Percentiles rank a stretch among this genome's conserved stretches.
phyloP scores from a whole-genome alignment of 2,888 invertebrate species.

The Dasypogon diadema region DNA sequence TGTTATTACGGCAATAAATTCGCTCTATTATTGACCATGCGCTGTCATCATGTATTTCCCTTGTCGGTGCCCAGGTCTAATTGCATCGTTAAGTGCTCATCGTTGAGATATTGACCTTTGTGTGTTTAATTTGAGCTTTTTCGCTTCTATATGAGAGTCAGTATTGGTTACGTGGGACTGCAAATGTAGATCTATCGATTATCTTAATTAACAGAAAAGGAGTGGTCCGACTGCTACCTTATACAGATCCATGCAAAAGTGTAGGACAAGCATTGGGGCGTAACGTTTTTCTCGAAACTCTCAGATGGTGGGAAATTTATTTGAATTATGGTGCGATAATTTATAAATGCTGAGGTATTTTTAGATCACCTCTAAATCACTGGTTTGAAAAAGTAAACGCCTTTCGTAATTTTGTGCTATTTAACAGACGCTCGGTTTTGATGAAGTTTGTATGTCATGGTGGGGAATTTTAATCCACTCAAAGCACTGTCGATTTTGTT shows the following conservation, averaged over 20 bases:
- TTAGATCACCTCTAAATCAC: too few relatives aligned
- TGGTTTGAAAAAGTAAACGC: too few relatives aligned
- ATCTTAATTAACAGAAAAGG: neutral
- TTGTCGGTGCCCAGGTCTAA: conserved; percentile 1
- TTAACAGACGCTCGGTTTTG: too few relatives aligned
- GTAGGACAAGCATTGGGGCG: neutral
- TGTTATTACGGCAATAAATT: neutral
- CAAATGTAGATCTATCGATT: neutral
- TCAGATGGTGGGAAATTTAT: neutral
- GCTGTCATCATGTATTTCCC: neutral
- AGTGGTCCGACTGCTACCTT: neutral
- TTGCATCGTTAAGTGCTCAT: conserved; percentile 26
- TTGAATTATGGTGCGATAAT: neutral
- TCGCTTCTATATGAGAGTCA: neutral
- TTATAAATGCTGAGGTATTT: neutral
- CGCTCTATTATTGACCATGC: neutral
- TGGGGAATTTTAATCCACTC: too few relatives aligned
- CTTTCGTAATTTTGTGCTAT: too few relatives aligned
- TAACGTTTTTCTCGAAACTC: neutral
- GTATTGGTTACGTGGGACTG: too few relatives aligned
- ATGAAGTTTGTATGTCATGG: too few relatives aligned
- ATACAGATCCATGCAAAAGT: neutral
- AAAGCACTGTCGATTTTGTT: too few relatives aligned
- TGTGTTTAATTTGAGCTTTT: neutral
- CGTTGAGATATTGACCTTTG: conserved; percentile 36